phyloP scores from a whole-genome alignment of 2,888 invertebrate species.

The Incurvaria masculella region DNA sequence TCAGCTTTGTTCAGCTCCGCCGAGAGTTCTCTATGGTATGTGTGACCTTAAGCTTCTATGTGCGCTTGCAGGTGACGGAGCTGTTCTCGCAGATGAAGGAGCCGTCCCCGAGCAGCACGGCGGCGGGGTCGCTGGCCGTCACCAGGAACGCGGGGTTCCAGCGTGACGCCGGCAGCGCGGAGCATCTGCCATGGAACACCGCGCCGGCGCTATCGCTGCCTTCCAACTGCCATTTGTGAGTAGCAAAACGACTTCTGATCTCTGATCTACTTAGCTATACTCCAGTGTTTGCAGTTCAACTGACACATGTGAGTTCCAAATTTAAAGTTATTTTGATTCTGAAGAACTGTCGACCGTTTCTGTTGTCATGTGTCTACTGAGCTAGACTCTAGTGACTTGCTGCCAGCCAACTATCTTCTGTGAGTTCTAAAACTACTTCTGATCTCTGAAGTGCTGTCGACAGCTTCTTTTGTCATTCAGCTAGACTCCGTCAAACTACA shows the following conservation, averaged over 20 bases:
- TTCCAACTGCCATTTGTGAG: slow-evolving; percentile 35
- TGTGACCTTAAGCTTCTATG: slow-evolving; percentile 10
- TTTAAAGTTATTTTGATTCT: no score
- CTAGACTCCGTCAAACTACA: no score
- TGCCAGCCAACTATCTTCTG: no score
- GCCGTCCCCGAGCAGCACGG: slow-evolving; percentile 36
- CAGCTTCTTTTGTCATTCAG: no score
- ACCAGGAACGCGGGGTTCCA: slow-evolving; percentile 44
- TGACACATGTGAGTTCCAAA: no score
- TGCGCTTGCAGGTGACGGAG: slow-evolving; percentile 65
- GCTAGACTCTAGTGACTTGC: no score
- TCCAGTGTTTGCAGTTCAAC: slow-evolving; percentile 5
- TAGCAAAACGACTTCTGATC: no score
- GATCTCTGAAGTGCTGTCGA: no score
- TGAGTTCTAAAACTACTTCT: no score
- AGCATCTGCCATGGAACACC: slow-evolving; percentile 38
- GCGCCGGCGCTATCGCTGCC: slow-evolving; percentile 32
- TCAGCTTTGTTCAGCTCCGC: neutral
- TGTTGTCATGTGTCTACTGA: no score
- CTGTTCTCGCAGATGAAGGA: slow-evolving; percentile 72
- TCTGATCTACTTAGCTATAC: slow-evolving; percentile 2
- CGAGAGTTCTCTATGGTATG: neutral
- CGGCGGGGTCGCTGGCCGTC: slow-evolving; percentile 34
- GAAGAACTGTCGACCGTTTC: no score
- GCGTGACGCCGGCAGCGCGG: slow-evolving; percentile 43